These are phyloP conservation scores for Lasiurus borealis DNA, from an alignment of 2,113 vertebrate genomes.

Conservation along the genomic window DNA sequence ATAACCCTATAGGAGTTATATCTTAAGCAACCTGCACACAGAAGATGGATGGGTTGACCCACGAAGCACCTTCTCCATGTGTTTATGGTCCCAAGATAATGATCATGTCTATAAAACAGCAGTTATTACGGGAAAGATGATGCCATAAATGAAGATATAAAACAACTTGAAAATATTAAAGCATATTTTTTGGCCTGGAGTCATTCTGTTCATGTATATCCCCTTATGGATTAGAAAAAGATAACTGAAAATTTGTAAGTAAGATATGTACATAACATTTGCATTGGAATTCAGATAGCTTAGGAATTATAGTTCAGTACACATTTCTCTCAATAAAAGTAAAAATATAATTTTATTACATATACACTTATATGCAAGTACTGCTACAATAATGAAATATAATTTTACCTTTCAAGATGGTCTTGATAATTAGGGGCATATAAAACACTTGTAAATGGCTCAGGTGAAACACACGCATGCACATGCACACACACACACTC, in stretches of 20 bases:
- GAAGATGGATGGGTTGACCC: neutral
- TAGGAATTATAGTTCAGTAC: neutral
- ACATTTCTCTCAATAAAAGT: neutral
- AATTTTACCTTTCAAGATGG: slow-evolving; percentile 2
- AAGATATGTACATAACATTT: neutral
- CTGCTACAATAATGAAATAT: slow-evolving; percentile 11
- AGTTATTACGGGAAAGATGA: neutral
- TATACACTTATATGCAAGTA: neutral
- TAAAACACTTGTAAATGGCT: slow-evolving; percentile 17
- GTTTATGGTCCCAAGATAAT: neutral
- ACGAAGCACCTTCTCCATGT: neutral
- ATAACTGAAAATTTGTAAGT: neutral
- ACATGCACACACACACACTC: neutral
- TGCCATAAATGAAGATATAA: neutral
- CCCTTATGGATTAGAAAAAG: neutral
- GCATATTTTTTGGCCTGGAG: neutral
- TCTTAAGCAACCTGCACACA: neutral
- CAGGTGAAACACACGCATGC: neutral
- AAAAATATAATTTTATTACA: neutral
- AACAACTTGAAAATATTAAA: neutral
- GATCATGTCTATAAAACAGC: neutral
- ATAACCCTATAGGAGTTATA: neutral
- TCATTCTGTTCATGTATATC: neutral
- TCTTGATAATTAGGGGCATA: neutral
- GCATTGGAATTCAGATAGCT: neutral